Base-by-base conservation (phyloP, 1,140 invertebrate species). In the Gryon sp. region DNA sequence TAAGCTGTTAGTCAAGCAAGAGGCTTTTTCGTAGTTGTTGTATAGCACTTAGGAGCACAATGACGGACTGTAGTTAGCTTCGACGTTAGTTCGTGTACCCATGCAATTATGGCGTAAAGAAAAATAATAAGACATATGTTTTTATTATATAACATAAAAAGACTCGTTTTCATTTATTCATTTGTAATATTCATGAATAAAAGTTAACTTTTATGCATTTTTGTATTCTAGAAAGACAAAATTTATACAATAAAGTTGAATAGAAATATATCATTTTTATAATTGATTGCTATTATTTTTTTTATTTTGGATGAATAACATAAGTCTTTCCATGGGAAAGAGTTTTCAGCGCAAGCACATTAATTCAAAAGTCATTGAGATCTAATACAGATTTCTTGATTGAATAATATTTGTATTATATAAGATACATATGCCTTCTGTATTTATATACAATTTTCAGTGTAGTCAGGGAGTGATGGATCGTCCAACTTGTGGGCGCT, bases 1-100 rank as follows among this genome's bases (percentile, higher is more conserved):
- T 79, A 80, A 83, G 75, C 80, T 84, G 78, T 84, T 83, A 83
- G 75, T 62, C 36, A 60, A 77, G 75, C 74, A 74, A 73, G 60
- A 74, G 70, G 43, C 52, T 57, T 59, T 28, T 43, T 68, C 70
- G 46, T 69, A 66, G 73, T 80, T 83, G 83, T 80, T 84, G 68
- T 82, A 80, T 72, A 69, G 41, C 73, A 81, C 81, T 84, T 80
- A 75, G 48, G 30, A 52, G 41, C 38, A 84, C 80, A 84, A 85
- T 83, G 82, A 65, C 62, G 46, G 46, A 76, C 40, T 40, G 19
- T 82, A 81, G 82, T 83, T 84, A 81, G 65, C 82, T 82, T 57
- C 66, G 34, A n/a, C n/a, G n/a, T n/a, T n/a, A n/a, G n/a, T n/a
- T n/a, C n/a, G 41, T 41, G 12, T 80, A 40, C 57, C 48, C 43